Evolutionary conservation across 2,113 vertebrate genomes (phyloP).

Genomic region (Forbesichthys papilliferus): DNA sequence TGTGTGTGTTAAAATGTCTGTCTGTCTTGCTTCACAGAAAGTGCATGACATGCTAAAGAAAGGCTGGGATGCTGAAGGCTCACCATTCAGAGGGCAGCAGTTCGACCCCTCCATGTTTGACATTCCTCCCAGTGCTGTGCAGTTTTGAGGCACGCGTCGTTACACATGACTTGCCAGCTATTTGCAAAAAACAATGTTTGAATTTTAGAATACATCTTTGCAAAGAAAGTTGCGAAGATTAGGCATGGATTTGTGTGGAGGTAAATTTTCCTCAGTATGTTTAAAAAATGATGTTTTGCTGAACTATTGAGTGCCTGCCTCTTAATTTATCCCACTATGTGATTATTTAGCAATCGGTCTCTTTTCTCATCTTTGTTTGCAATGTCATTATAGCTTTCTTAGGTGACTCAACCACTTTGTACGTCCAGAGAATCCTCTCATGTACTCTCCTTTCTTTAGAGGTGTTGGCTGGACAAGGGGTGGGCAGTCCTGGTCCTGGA

Average conservation of each 20-base stretch:
- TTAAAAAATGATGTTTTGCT: background rate
- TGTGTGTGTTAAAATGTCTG: background rate
- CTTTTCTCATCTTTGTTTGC: background rate
- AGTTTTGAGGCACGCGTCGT: slow-evolving; percentile 83
- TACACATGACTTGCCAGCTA: background rate
- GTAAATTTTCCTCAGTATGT: background rate
- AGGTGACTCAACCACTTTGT: too few species aligned
- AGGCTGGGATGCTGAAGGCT: slow-evolving; percentile 96
- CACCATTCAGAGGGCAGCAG: slow-evolving; percentile 91
- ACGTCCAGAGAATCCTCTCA: background rate
- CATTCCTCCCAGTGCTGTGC: slow-evolving; percentile 91
- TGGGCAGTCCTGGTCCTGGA: too few species aligned
- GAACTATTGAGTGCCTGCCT: slow-evolving; percentile 4
- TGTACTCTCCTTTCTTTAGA: background rate
- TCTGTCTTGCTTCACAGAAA: slow-evolving; percentile 77
- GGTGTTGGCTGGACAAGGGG: background rate
- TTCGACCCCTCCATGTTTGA: slow-evolving; percentile 97
- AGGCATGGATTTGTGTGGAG: too few species aligned
- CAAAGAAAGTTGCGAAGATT: too few species aligned
- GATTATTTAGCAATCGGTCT: slow-evolving; percentile 12
- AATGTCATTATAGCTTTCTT: background rate
- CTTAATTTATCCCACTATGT: background rate
- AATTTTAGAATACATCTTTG: too few species aligned
- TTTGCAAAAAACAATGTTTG: too few species aligned
- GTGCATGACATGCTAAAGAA: slow-evolving; percentile 99